Percentiles rank a stretch among this genome's conserved stretches.
Evolutionary conservation across 2,888 invertebrate species (phyloP).

Genomic region (Apotomis turbidana): DNA sequence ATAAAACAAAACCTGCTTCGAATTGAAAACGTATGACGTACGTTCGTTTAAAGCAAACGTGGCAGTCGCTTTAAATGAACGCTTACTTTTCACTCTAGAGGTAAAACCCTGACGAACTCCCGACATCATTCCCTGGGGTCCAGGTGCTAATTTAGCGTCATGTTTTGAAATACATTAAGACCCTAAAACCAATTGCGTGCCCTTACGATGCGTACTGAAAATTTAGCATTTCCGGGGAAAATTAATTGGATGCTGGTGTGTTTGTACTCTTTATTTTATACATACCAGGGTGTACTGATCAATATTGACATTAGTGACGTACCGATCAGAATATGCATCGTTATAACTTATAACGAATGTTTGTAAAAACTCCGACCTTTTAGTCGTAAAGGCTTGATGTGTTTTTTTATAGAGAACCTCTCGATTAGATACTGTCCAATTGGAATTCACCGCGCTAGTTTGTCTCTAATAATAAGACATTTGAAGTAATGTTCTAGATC

Average conservation of each 20-base stretch:
- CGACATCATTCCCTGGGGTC: constrained; percentile 16
- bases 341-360: too few relatives aligned
- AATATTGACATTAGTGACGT: too few relatives aligned
- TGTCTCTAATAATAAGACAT: too few relatives aligned
- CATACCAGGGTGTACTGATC: too few relatives aligned
- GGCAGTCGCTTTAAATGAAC: not conserved
- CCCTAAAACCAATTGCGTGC: constrained; percentile 21
- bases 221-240: not conserved
- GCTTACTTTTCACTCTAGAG: not conserved
- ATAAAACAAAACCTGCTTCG: not conserved
- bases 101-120: constrained; percentile 7
- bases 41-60: not conserved
- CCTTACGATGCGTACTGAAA: not conserved
- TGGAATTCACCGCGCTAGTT: too few relatives aligned
- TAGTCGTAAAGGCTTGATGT: too few relatives aligned
- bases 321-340: too few relatives aligned
- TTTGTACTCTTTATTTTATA: not conserved
- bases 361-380: too few relatives aligned
- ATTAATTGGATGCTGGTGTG: not conserved
- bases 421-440: too few relatives aligned
- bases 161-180: constrained; percentile 34
- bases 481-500: too few relatives aligned
- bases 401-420: too few relatives aligned
- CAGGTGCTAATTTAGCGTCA: constrained; percentile 31
- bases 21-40: not conserved